A percentile compares a stretch with the other conserved stretches of the same genome.
Evolutionary conservation across 2,888 invertebrate genomes (phyloP).

Genomic region (Eilema sororculum): DNA sequence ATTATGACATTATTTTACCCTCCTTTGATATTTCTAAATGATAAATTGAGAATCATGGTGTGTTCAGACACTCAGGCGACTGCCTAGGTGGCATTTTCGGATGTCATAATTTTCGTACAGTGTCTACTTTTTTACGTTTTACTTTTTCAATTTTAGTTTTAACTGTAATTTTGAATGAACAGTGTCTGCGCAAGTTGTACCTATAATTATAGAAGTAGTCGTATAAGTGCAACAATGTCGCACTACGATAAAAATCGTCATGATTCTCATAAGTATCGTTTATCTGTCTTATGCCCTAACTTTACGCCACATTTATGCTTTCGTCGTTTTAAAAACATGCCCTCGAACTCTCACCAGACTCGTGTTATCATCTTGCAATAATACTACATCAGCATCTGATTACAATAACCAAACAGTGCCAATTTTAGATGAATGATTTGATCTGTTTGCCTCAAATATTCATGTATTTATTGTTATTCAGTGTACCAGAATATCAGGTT

Average conservation of each 20-base stretch:
- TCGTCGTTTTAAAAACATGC: slow-evolving; percentile 6
- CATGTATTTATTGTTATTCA: not conserved
- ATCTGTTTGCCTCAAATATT: not conserved
- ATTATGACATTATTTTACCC: slow-evolving; percentile 21
- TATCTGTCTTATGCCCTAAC: slow-evolving; percentile 21
- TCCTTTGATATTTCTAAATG: slow-evolving; percentile 23
- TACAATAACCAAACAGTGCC: slow-evolving; percentile 16
- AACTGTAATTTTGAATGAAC: slow-evolving; percentile 1
- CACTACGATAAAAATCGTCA: slow-evolving; percentile 24
- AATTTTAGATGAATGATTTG: not conserved
- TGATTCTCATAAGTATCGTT: slow-evolving; percentile 23
- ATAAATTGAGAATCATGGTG: slow-evolving; percentile 35
- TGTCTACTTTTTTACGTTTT: slow-evolving; percentile 39
- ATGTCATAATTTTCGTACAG: slow-evolving; percentile 67
- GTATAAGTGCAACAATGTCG: not conserved
- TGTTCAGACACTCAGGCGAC: slow-evolving; percentile 53
- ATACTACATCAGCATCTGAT: slow-evolving; percentile 13
- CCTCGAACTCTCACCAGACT: not conserved
- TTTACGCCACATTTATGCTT: slow-evolving; percentile 23
- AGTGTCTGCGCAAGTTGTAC: not conserved
- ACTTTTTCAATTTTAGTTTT: slow-evolving; percentile 10
- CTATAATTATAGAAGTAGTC: not conserved
- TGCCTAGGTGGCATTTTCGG: slow-evolving; percentile 84
- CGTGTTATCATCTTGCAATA: slow-evolving; percentile 8
- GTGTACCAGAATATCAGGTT: not conserved